Base-by-base conservation (phyloP, 2,888 invertebrate genomes). In the Noctua janthina region DNA sequence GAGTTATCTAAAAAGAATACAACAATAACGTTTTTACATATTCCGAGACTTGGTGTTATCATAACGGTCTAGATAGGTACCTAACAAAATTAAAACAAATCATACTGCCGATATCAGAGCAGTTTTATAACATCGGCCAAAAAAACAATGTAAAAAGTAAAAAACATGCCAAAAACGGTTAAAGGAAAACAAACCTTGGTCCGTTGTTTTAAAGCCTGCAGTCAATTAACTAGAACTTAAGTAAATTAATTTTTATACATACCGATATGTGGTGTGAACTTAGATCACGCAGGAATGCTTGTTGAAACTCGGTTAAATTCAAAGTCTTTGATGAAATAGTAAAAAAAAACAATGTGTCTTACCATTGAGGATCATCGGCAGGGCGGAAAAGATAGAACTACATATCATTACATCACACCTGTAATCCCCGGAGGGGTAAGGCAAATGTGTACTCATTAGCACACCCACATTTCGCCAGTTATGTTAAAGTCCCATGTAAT, bases 111-210 rank as follows among this genome's bases (percentile, higher is more conserved):
- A 64, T 56, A 62, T 11, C 29, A 70, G 7, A 49, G 2, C 13
- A 51, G n/a, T 68, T 79, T 54, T 68, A 39, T 51, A 71, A 46
- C 8, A 78, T 13, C 10, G 29, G 2, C 17, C 7, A 76, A 35
- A 70, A 62, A 43, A 15, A 64, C 7, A 64, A 15, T 62, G 0
- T 7, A 3, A 69, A 39, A 70, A 70, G 35, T 8, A 39, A n/a
- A n/a, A 29, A 46, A 64, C n/a, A 64, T 43, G 54, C 54, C 39
- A 70, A 73, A 54, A 73, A n/a, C 39, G 4, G n/a, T 68, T 17
- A 17, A 39, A 78, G 11, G 51, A 72, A 71, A 74, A 82, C 84
- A 75, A 82, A 84, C 84, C 84, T 75, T 82, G 13, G 5, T 39
- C 4, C 10, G 62, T 10, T 46, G 82, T 46, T 29, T 35, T 51